phyloP scores from a whole-genome alignment of 1,140 invertebrate species.

The Euura saliciscinereae region DNA sequence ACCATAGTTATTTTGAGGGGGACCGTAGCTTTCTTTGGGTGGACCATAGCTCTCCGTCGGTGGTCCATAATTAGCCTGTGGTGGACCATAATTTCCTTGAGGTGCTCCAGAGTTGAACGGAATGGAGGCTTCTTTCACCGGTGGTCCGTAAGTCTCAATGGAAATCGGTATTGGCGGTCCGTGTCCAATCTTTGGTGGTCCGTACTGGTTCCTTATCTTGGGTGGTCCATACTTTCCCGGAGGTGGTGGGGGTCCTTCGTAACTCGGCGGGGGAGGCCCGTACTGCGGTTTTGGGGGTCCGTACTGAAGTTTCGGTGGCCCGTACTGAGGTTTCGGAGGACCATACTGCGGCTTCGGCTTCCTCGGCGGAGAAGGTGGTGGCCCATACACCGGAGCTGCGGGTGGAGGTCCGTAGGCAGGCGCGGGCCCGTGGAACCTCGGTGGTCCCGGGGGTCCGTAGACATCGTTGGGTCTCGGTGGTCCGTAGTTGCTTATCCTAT shows the following conservation, averaged over 20 bases:
- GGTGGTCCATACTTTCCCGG: constrained; percentile 52
- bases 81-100: constrained; percentile 56
- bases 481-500: constrained; percentile 56
- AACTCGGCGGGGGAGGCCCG: constrained; percentile 42
- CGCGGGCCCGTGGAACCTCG: constrained; percentile 43
- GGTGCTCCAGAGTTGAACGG: constrained; percentile 58
- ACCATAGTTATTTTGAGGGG: constrained; percentile 38
- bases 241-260: constrained; percentile 49
- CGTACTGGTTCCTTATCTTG: constrained; percentile 21
- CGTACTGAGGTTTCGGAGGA: constrained; percentile 52
- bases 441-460: constrained; percentile 54
- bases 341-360: constrained; percentile 55
- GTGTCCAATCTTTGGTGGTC: constrained; percentile 27
- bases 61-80: constrained; percentile 49
- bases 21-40: constrained; percentile 54
- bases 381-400: constrained; percentile 34
- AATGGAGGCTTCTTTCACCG: constrained; percentile 52
- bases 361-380: constrained; percentile 36
- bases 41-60: constrained; percentile 52
- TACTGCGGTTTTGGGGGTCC: constrained; percentile 57
- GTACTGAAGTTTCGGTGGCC: constrained; percentile 49
- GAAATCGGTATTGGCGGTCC: constrained; percentile 48
- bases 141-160: constrained; percentile 50
- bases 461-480: constrained; percentile 45
- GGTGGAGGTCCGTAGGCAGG: constrained; percentile 43